Evolutionary conservation across 2,888 invertebrate genomes (phyloP), one percentile per base, ranked within the genome.

Genomic region (Phyllotreta striolata): DNA sequence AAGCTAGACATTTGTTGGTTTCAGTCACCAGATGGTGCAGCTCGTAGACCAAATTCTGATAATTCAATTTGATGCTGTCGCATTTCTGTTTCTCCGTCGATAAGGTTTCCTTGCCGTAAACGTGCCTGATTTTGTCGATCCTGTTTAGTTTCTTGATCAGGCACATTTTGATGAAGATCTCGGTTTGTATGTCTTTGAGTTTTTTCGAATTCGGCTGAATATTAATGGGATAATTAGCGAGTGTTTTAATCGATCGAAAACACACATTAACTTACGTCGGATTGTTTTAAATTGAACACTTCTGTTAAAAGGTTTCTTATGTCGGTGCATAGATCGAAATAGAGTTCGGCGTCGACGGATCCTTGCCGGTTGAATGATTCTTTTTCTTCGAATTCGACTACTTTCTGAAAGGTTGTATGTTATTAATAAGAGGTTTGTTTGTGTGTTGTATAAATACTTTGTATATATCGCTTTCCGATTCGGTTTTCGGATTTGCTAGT

Each of bases 31-130:
- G 84, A 83, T 98, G 96, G 78, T 94, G 91, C 6, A 93, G 91
- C 85, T 98, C 98, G 80, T 98, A 98, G 4, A 96, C 83, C 55
- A 98, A 85, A 83, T 98, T 98, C 82, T 98, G 96, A 59, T 96
- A 84, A 73, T 94, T 92, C 55, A 98, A 82, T 78, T 96, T 92
- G 72, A 93, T 92, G 59, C 91, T 91, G 77, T 98, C 97, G 0
- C 96, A 95, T 71, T 91, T 89, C 74, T 91, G 90, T 79, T 96
- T 96, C 69, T 93, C 93, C 73, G 89, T 88, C 72, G 89, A 89
- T 4, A 96, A 84, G 9, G 88, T 87, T 81, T 96, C 96, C 55
- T 95, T 85, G 0, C 92, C 90, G 66, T 90, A 87, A 74, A 93
- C 90, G 40, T 93, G 91, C 1, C 93, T 87, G 55, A 95, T 90